phyloP scores from a whole-genome alignment of 1,140 invertebrate genomes.

The Eupristina koningsbergeri region DNA sequence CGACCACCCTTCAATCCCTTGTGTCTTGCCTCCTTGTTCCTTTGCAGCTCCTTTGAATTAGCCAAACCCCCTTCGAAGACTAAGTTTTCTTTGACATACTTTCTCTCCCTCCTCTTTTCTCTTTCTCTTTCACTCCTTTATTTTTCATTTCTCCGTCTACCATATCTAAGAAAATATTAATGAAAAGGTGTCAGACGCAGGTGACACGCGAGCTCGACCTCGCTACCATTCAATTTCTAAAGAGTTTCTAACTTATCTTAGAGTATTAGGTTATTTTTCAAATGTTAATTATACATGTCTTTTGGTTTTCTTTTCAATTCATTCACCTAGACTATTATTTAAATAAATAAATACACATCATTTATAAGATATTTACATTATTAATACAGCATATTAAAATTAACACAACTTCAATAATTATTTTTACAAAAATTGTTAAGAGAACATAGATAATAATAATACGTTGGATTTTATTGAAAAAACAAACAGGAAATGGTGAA shows the following conservation, averaged over 20 bases:
- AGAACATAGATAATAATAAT: too few relatives aligned
- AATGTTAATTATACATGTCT: not conserved
- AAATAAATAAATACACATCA: not conserved
- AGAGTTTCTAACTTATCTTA: constrained; percentile 12
- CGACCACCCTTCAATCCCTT: constrained; percentile 25
- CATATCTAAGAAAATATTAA: constrained; percentile 57
- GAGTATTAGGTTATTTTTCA: constrained; percentile 1
- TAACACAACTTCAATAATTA: too few relatives aligned
- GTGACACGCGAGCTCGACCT: constrained; percentile 30
- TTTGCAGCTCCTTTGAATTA: not conserved
- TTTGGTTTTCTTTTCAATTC: not conserved
- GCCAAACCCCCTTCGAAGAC: not conserved
- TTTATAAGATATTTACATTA: too few relatives aligned
- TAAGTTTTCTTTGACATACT: not conserved
- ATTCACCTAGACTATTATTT: not conserved
- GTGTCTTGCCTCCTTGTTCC: constrained; percentile 49
- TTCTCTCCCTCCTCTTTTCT: not conserved
- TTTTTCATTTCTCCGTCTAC: too few relatives aligned
- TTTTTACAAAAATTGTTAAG: too few relatives aligned
- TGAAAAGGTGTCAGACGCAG: constrained; percentile 59
- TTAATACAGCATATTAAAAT: too few relatives aligned
- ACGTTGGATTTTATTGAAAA: too few relatives aligned
- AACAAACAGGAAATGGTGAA: too few relatives aligned
- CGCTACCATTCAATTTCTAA: constrained; percentile 11
- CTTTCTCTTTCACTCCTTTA: not conserved